Conservation (phyloP, 2,888 invertebrate genomes). For the Eledona agricola region DNA sequence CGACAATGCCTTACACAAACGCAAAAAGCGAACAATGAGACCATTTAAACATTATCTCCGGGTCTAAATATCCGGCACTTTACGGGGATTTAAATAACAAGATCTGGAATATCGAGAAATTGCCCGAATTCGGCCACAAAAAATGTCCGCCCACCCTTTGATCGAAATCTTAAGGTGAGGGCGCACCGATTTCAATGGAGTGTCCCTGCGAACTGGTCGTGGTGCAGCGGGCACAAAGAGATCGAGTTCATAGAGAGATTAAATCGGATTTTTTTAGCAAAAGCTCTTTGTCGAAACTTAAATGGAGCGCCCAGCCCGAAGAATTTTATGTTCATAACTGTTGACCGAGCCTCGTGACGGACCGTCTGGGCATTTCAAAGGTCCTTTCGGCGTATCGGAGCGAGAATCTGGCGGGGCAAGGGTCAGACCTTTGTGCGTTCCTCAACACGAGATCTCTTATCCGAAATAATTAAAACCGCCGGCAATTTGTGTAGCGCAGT, state of each 20-base stretch:
- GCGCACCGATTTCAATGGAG: constrained; percentile 5
- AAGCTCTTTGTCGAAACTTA: constrained; percentile 26
- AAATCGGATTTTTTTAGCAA: constrained; percentile 32
- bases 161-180: constrained; percentile 4
- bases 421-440: constrained; percentile 49
- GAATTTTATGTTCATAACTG: constrained; percentile 33
- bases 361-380: constrained; percentile 47
- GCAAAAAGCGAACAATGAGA: constrained; percentile 42
- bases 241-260: constrained; percentile 29
- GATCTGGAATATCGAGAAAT: constrained; percentile 14
- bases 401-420: constrained; percentile 53
- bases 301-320: constrained; percentile 29
- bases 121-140: constrained; percentile 5
- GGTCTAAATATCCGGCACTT: constrained; percentile 48
- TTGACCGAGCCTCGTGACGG: constrained; percentile 43
- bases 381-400: constrained; percentile 49
- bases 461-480: too few species aligned
- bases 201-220: constrained; percentile 32
- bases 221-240: constrained; percentile 24
- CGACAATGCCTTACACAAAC: constrained; percentile 31
- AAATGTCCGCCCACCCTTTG: constrained; percentile 30
- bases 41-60: constrained; percentile 49
- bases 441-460: constrained; percentile 32
- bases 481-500: too few species aligned
- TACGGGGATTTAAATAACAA: constrained; percentile 43